These are phyloP conservation scores for Heteromyza rotundicornis DNA, from an alignment of 2,888 invertebrate genomes.

Conservation along the genomic window DNA sequence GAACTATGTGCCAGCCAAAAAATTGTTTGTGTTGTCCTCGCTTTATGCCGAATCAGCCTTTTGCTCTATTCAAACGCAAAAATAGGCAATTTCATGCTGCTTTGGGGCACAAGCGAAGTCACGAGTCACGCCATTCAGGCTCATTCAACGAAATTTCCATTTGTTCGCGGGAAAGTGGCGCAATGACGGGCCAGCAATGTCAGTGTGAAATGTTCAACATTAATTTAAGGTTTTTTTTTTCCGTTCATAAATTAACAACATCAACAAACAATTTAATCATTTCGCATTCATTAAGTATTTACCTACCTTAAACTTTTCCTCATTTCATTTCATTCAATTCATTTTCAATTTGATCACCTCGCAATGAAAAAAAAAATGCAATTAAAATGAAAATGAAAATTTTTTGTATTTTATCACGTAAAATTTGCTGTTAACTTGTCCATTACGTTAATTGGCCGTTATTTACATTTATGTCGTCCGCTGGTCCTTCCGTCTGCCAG, in stretches of 20 bases:
- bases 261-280: neutral
- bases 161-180: neutral
- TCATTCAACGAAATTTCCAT: neutral
- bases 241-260: neutral
- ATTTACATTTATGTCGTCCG: neutral
- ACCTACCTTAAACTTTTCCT: neutral
- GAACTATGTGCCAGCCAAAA: neutral
- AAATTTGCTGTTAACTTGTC: neutral
- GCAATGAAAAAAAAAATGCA: too few species aligned
- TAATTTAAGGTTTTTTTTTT: too few species aligned
- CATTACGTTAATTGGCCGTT: conserved; percentile 3
- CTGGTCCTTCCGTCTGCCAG: too few species aligned
- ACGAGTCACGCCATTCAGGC: neutral
- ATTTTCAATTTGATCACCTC: too few species aligned
- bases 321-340: too few species aligned
- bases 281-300: neutral
- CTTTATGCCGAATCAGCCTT: neutral
- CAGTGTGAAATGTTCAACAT: neutral
- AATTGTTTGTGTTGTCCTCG: neutral
- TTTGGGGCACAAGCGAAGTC: too few species aligned
- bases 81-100: neutral
- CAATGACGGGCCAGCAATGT: neutral
- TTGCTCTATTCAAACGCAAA: neutral
- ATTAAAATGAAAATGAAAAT: conserved; percentile 1
- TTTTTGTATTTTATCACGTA: neutral